phyloP scores from a whole-genome alignment of 2,113 vertebrate genomes.

The Pachypanchax playfairii region DNA sequence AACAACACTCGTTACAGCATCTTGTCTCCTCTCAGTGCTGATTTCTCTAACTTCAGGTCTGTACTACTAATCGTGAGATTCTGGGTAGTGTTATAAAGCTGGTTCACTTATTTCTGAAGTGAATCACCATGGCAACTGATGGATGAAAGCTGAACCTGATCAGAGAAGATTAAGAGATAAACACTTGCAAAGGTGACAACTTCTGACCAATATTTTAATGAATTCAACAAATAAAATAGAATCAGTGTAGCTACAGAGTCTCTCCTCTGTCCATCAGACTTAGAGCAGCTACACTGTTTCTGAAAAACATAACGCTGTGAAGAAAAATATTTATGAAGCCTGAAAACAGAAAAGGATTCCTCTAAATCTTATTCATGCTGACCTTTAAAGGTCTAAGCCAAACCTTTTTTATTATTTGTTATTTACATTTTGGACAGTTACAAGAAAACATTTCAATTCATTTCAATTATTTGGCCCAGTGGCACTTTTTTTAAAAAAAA shows the following conservation, averaged over 20 bases:
- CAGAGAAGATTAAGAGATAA: not conserved
- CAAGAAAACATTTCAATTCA: no score
- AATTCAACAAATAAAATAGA: no score
- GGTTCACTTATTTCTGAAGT: not conserved
- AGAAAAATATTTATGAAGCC: no score
- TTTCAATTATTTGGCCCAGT: no score
- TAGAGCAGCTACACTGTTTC: no score
- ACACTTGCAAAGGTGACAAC: not conserved
- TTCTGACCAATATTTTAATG: not conserved
- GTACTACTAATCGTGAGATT: constrained; percentile 4
- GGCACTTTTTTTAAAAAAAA: no score
- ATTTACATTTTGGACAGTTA: no score
- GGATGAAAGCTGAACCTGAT: not conserved
- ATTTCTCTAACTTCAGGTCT: not conserved
- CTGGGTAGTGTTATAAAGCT: not conserved
- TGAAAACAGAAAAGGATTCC: not conserved
- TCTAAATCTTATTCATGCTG: not conserved
- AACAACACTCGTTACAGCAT: constrained; percentile 1
- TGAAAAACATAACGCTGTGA: no score
- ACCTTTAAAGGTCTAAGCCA: not conserved
- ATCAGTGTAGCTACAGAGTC: not conserved
- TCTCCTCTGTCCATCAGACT: no score
- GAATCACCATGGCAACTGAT: constrained; percentile 7
- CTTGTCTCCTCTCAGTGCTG: not conserved
- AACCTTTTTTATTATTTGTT: not conserved